Evolutionary conservation across 1,140 invertebrate species (phyloP).

Genomic region (Listronotus bonariensis): DNA sequence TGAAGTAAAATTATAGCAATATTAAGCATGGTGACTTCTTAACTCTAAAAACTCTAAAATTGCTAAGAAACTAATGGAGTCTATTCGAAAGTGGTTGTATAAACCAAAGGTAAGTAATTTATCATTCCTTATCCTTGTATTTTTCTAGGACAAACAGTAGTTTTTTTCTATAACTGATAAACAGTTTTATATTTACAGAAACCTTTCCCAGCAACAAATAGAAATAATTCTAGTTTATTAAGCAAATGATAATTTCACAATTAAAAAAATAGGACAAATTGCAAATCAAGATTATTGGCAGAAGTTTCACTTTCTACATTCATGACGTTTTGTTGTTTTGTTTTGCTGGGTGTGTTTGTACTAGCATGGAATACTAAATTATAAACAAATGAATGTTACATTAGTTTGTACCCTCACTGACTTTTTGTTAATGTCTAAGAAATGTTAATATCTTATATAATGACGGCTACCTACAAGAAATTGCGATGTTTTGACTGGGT

Average conservation of each 20-base stretch:
- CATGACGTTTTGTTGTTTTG: constrained; percentile 25
- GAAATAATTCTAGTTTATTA: not conserved
- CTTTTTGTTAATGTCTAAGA: too few relatives aligned
- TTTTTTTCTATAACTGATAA: not conserved
- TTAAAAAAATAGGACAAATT: constrained; percentile 25
- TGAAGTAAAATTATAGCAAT: not conserved
- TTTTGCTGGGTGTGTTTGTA: constrained; percentile 8
- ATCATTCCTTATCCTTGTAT: not conserved
- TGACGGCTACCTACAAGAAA: too few relatives aligned
- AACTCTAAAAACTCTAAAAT: constrained; percentile 7
- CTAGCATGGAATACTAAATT: not conserved
- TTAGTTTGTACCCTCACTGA: too few relatives aligned
- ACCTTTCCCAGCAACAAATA: constrained; percentile 3
- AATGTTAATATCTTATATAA: too few relatives aligned
- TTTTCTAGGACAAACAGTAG: constrained; percentile 18
- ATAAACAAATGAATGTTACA: too few relatives aligned
- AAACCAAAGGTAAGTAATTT: constrained; percentile 77
- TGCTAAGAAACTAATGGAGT: constrained; percentile 69
- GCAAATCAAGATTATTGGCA: constrained; percentile 20
- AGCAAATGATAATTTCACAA: not conserved
- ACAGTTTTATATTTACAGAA: not conserved
- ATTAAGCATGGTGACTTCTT: constrained; percentile 13
- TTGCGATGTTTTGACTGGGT: too few relatives aligned
- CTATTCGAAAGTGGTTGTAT: constrained; percentile 89
- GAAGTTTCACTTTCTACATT: constrained; percentile 37